Base-by-base conservation (phyloP, 2,113 vertebrate species). In the Crotalus tigris region DNA sequence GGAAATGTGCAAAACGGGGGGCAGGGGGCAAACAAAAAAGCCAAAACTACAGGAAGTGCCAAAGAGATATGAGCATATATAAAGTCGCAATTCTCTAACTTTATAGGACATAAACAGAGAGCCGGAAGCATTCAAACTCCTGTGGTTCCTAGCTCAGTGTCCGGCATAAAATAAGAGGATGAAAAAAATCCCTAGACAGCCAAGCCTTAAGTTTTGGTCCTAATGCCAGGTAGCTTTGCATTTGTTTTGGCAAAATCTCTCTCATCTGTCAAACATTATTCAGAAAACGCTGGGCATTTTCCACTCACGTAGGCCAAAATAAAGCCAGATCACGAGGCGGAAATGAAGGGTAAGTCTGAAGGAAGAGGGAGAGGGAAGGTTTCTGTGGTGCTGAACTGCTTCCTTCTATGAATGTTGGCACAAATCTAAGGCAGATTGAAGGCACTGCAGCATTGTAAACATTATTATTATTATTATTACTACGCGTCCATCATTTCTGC, bases 231-330 rank as follows among this genome's bases (percentile, higher is more conserved):
- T 89, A 86, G 29, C 13, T 64, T n/a, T 90, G 29, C 75, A 81
- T 93, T 90, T 93, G 55, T 57, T 86, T 93, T 93, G 92, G 92
- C 88, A 93, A 87, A 90, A 53, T 64, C 29, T 15, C n/a, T 39
- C 88, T 89, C 88, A 86, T 90, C 92, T 90, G 92, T 85, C 88
- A 93, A 93, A 46, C 75, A 86, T 90, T 93, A 87, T 90, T 90
- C 88, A 90, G 75, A 61, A 64, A 44, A 49, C 0, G 2, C 26
- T 12, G 55, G 88, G 88, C 92, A 90, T 29, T 93, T 93, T 90
- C 92, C 92, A 93, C 19, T 86, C 57, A 53, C 15, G 2, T 39
- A 24, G 49, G 75, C 92, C 92, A 93, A 86, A 88, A 61, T 90
- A 61, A 58, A 90, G 13, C 55, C 46, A 29, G 23, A 53, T 55